phyloP scores from a whole-genome alignment of 2,797 vertebrate species.

The Spheniscus humboldti region DNA sequence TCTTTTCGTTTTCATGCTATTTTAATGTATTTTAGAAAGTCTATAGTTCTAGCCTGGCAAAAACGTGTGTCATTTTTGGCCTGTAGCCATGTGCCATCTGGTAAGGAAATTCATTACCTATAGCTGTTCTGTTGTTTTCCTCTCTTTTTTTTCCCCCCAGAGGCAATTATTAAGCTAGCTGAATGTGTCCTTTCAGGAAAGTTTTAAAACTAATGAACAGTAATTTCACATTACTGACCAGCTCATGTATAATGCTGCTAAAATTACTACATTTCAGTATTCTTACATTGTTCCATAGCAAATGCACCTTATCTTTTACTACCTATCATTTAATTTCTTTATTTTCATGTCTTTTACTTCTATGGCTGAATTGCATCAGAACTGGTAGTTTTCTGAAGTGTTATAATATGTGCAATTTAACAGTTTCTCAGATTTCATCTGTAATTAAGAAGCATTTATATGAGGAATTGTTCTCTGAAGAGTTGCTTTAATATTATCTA shows the following conservation, averaged over 20 bases:
- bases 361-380: neutral
- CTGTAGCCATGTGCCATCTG: neutral
- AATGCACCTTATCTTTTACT: neutral
- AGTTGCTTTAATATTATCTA: neutral
- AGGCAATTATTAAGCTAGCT: neutral
- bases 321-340: neutral
- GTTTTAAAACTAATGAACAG: neutral
- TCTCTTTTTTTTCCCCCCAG: neutral
- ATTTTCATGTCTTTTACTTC: neutral
- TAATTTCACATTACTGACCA: neutral
- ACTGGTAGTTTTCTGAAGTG: neutral
- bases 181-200: neutral
- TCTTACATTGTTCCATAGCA: neutral
- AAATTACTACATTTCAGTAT: neutral
- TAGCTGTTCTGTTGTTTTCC: neutral
- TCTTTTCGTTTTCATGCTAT: neutral
- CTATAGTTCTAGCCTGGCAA: neutral
- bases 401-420: neutral
- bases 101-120: neutral
- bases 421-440: neutral
- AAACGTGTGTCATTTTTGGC: neutral
- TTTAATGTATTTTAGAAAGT: neutral
- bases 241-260: neutral
- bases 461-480: neutral
- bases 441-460: neutral